These are phyloP conservation scores for Enteromius treurensis DNA, from an alignment of 2,797 vertebrate species.

Conservation along the genomic window DNA sequence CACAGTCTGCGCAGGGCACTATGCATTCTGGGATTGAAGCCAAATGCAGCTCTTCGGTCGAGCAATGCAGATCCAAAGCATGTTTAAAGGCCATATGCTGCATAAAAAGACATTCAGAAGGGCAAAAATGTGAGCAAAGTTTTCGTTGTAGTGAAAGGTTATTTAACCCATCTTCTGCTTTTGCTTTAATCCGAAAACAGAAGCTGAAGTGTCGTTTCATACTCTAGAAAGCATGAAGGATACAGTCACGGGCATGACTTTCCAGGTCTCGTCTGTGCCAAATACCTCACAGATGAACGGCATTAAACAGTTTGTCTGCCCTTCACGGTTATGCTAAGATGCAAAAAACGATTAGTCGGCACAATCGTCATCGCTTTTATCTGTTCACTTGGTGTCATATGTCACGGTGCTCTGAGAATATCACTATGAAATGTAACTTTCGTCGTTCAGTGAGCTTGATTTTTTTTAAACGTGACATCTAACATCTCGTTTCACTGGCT, in stretches of 20 bases:
- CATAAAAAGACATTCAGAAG: slow-evolving; percentile 46
- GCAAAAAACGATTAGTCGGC: slow-evolving; percentile 43
- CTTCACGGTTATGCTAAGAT: slow-evolving; percentile 40
- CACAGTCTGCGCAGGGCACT: not conserved
- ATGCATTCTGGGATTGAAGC: slow-evolving; percentile 3
- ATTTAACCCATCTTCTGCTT: slow-evolving; percentile 36
- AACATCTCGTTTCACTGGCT: slow-evolving; percentile 30
- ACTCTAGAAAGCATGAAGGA: slow-evolving; percentile 65
- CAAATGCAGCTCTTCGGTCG: slow-evolving; percentile 11
- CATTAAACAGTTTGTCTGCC: slow-evolving; percentile 50
- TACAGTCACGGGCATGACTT: slow-evolving; percentile 46
- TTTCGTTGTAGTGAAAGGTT: slow-evolving; percentile 35
- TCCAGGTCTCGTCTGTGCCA: slow-evolving; percentile 32
- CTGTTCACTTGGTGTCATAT: slow-evolving; percentile 12
- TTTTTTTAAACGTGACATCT: slow-evolving; percentile 1
- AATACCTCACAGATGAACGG: slow-evolving; percentile 47
- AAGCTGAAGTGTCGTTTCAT: slow-evolving; percentile 60
- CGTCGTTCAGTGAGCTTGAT: slow-evolving; percentile 18
- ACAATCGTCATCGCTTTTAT: slow-evolving; percentile 37
- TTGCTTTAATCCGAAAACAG: slow-evolving; percentile 38
- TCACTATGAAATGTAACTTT: slow-evolving; percentile 28
- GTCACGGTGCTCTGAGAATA: not conserved
- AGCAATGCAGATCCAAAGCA: slow-evolving; percentile 37
- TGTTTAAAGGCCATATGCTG: slow-evolving; percentile 41
- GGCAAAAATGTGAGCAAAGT: not conserved